Percentiles rank a stretch among this genome's conserved stretches.
Evolutionary conservation across 2,888 invertebrate species (phyloP).

Genomic region (Drosophila quinaria): DNA sequence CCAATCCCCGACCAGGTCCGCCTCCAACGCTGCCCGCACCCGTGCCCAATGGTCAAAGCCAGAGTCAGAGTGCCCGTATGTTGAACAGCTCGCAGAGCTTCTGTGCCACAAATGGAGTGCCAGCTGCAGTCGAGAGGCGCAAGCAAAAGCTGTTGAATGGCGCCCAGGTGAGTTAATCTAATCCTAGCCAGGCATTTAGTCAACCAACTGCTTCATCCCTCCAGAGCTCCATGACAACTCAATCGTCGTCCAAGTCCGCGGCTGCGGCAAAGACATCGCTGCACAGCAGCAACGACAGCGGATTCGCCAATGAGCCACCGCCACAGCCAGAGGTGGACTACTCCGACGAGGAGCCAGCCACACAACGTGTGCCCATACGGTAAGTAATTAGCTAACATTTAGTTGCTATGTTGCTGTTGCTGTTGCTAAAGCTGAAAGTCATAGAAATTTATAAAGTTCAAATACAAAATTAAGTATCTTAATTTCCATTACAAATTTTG

Average conservation of each 20-base stretch:
- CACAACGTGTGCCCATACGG: slow-evolving; percentile 87
- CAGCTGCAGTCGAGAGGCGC: slow-evolving; percentile 82
- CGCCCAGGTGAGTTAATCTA: slow-evolving; percentile 59
- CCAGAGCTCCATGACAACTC: slow-evolving; percentile 64
- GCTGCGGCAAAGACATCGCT: slow-evolving; percentile 91
- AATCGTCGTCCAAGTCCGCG: slow-evolving; percentile 75
- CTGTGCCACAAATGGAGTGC: slow-evolving; percentile 83
- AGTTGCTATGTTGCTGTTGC: slow-evolving; percentile 19
- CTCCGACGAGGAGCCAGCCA: slow-evolving; percentile 93
- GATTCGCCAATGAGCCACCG: slow-evolving; percentile 95
- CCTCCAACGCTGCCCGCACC: slow-evolving; percentile 91
- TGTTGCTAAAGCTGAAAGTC: not conserved
- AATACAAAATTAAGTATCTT: too few species aligned
- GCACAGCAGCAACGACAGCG: slow-evolving; percentile 96
- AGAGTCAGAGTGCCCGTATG: slow-evolving; percentile 79
- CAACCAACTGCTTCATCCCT: too few species aligned
- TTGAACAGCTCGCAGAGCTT: slow-evolving; percentile 89
- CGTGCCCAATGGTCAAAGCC: slow-evolving; percentile 86
- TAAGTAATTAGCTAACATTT: slow-evolving; percentile 72
- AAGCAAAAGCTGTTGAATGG: slow-evolving; percentile 83
- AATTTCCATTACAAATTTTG: not conserved
- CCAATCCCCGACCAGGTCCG: slow-evolving; percentile 88
- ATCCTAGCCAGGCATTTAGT: too few species aligned
- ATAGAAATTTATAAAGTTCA: not conserved
- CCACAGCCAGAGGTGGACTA: slow-evolving; percentile 96